Conservation (phyloP, 2,888 invertebrate species). For the Crossocerus cetratus region DNA sequence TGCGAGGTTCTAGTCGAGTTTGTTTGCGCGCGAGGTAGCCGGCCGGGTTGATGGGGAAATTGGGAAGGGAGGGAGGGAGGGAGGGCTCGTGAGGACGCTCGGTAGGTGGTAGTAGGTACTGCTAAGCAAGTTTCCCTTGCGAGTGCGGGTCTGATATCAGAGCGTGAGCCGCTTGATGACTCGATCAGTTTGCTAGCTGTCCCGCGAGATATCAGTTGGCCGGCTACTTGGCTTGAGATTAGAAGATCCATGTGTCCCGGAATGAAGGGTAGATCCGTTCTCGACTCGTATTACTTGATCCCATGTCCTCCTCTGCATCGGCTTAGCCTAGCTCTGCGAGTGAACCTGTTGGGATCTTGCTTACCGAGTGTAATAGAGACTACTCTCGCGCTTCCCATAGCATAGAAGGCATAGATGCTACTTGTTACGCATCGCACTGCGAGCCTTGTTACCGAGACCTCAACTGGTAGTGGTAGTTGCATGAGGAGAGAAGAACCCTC, state of each 20-base stretch:
- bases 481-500: constrained; percentile 35
- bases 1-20: constrained; percentile 1
- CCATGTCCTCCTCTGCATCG: too few species aligned
- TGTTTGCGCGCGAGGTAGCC: constrained; percentile 12
- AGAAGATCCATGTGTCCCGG: constrained; percentile 18
- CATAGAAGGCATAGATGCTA: constrained; percentile 20
- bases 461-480: constrained; percentile 37
- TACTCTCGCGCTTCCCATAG: constrained; percentile 28
- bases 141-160: constrained; percentile 6
- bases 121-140: too few species aligned
- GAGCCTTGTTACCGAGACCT: not conserved
- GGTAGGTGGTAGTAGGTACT: too few species aligned
- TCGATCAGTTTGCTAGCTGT: constrained; percentile 13
- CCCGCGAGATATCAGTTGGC: constrained; percentile 11
- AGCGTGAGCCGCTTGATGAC: not conserved
- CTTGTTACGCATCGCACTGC: constrained; percentile 11
- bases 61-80: too few species aligned
- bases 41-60: not conserved
- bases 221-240: constrained; percentile 41
- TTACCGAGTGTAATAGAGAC: too few species aligned
- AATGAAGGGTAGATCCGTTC: constrained; percentile 23
- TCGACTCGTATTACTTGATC: too few species aligned
- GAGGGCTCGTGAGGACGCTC: too few species aligned
- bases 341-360: too few species aligned
- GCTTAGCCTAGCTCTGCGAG: too few species aligned